Evolutionary conservation across 2,113 vertebrate genomes (phyloP), one percentile per base, ranked within the genome.

Genomic region (Oryctolagus cuniculus): DNA sequence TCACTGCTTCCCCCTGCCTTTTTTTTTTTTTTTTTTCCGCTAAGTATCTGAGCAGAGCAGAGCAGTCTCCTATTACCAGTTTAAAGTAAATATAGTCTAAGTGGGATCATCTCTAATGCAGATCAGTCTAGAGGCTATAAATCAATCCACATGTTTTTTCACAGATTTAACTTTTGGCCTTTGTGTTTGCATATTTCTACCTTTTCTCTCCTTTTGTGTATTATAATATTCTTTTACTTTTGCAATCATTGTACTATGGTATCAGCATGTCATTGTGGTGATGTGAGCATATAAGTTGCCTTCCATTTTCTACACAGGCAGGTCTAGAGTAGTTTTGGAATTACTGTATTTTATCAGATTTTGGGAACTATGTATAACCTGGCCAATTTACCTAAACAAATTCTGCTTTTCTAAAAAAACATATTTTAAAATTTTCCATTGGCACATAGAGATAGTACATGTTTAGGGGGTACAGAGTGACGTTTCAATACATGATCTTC

Each of bases 51-150:
- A 74, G 81, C 29, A 44, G 44, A 44, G 44, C 44, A 75, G 64
- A 67, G 55, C 21, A 29, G 4, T 91, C 53, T 78, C 89, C 7
- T 19, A 29, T 87, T 83, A 49, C 13, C 6, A 17, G 0, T 77
- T 92, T 63, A 93, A 93, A 92, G 24, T 82, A 87, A 95, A 12
- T 87, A 29, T 89, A 88, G 3, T 91, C 3, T 67, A 88, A 81
- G 75, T 5, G 3, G 38, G 93, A 36, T 75, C n/a, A 51, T 66
- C 19, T 93, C 15, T 89, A 91, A 74, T 82, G 17, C 38, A 85
- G 67, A 75, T 88, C 55, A 63, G 3, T 89, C 77, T 81, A 61
- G 63, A 96, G 67, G 77, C 51, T 83, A 69, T 9, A 69, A 61
- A 73, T 82, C 49, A n/a, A 67, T 79, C 38, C 86, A 44, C 34